phyloP scores from a whole-genome alignment of 1,140 invertebrate species.

The Pseudomyrmex flavicornis region DNA sequence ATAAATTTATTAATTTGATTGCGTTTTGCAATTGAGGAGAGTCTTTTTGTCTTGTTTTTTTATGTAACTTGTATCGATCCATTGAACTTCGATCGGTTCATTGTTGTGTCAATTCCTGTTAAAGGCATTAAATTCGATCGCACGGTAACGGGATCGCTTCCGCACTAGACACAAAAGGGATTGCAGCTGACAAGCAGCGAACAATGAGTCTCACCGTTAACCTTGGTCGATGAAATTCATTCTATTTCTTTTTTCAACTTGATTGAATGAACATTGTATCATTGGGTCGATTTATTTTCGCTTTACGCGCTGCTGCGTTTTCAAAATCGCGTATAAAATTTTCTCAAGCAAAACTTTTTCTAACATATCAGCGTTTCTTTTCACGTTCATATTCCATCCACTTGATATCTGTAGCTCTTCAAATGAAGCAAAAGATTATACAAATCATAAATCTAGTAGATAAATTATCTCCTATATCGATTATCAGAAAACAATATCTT shows the following conservation, averaged over 20 bases:
- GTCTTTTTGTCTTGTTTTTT: neutral
- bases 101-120: neutral
- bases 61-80: neutral
- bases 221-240: constrained; percentile 4
- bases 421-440: too few species aligned
- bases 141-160: constrained; percentile 9
- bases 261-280: neutral
- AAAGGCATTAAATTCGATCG: neutral
- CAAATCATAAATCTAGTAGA: too few species aligned
- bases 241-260: constrained; percentile 9
- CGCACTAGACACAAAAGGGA: neutral
- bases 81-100: neutral
- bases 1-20: too few species aligned
- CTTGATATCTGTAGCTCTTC: too few species aligned
- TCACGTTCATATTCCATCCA: too few species aligned
- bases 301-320: too few species aligned
- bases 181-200: neutral
- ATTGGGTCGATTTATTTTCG: neutral
- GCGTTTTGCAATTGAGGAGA: too few species aligned
- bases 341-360: too few species aligned
- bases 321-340: too few species aligned
- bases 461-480: too few species aligned
- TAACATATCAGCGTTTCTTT: too few species aligned
- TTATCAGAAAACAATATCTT: too few species aligned
- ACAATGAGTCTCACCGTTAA: neutral